Evolutionary conservation across 2,797 vertebrate genomes (phyloP), one percentile per base, ranked within the genome.

Genomic region (Knipowitschia caucasica): DNA sequence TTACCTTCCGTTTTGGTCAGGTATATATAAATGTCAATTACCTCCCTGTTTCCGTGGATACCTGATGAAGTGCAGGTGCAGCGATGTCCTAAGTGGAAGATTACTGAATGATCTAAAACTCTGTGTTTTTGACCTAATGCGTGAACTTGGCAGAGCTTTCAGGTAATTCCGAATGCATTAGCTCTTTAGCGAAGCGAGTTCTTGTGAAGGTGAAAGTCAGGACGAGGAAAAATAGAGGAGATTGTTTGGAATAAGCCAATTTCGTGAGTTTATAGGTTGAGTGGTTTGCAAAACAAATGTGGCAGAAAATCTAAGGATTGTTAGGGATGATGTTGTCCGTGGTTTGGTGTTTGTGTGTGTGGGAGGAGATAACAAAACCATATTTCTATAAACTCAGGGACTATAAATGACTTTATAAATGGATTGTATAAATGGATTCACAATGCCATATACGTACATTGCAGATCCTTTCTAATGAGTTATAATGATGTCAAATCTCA

Each of bases 91-190:
- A 52, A 59, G 57, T 46, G 1, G 39, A 61, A 53, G 6, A 34
- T 47, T 47, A 71, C 63, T 42, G 60, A 12, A 61, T 38, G 38
- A 45, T 50, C 26, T 6, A 53, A 61, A 65, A 58, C 17, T 40
- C 42, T 21, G 27, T 40, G 30, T 21, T 29, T 46, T 59, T 57
- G 45, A 73, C 55, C 56, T 61, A 53, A 73, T 69, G 39, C 57
- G 40, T 51, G 42, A 77, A 58, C 36, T 35, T 59, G 35, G 47
- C 51, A 14, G 46, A 42, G 50, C 49, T 64, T 39, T 53, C 20
- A 25, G 63, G 56, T 69, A 15, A 67, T 73, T 68, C 27, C 50
- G 30, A 63, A 70, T 46, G 49, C 46, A 77, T 78, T 73, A 69
- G 24, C 60, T 56, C 38, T 56, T 51, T 27, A 17, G 35, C 58